These are phyloP conservation scores for Protonibea diacanthus DNA, from an alignment of 2,797 vertebrate species.

Conservation along the genomic window DNA sequence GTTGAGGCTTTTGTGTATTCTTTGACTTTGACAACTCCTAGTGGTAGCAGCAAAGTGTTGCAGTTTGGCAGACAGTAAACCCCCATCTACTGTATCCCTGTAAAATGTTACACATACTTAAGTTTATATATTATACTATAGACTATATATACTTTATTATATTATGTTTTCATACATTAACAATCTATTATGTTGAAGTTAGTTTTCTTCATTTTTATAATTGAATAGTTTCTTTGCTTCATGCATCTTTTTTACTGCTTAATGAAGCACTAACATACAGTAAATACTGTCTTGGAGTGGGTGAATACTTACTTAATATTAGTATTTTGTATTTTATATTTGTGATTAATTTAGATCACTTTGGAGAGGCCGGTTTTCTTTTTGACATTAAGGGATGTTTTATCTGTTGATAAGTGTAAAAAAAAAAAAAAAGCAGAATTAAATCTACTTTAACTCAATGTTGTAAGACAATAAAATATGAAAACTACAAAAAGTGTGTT, in stretches of 20 bases:
- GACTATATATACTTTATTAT: not conserved
- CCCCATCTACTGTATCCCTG: not conserved
- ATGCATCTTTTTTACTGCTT: not conserved
- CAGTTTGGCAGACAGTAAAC: not conserved
- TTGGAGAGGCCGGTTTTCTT: not conserved
- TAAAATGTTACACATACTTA: not conserved
- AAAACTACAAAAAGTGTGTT: not conserved
- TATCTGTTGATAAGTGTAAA: too few species aligned
- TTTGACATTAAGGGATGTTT: not conserved
- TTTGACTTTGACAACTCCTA: constrained; percentile 39
- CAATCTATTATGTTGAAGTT: too few species aligned
- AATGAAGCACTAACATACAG: not conserved
- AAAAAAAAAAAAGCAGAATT: not conserved
- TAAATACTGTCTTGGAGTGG: not conserved
- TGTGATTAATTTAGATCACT: not conserved
- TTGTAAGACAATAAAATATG: not conserved
- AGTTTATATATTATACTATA: too few species aligned
- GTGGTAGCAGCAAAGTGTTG: constrained; percentile 38
- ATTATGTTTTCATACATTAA: not conserved
- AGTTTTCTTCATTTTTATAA: not conserved
- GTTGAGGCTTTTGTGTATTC: not conserved
- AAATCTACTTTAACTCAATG: not conserved
- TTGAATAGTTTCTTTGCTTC: not conserved
- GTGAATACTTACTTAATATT: not conserved
- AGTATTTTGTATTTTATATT: not conserved